Base-by-base conservation (phyloP, 2,113 vertebrate species). In the Heterotis niloticus region DNA sequence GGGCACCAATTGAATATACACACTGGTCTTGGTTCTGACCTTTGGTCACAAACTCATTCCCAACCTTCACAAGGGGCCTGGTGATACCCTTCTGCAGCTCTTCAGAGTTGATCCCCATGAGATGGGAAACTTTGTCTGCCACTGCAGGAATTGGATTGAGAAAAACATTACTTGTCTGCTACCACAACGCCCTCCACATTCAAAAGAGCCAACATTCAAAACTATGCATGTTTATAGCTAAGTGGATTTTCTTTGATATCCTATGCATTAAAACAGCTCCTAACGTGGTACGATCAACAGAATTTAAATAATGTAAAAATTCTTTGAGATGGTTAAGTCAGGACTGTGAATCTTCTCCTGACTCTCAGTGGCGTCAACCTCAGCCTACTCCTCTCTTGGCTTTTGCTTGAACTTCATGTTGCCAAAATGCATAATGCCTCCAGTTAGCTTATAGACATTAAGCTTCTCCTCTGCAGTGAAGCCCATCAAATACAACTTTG, bases 331-430 rank as follows among this genome's bases (percentile, higher is more conserved):
- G 34, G 7, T 44, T 44, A 44, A 44, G 34, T 44, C 34, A 44
- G 34, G 34, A 44, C 7, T 44, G 7, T 44, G 34, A 4, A 44
- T 44, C 34, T 44, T 7, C 7, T 44, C 34, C 79, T 0, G 29
- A 94, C 93, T 93, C 84, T 93, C 93, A 0, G 92, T 94, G 84
- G 91, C 91, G 0, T 94, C 93, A 0, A 93, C 91, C 69, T 94
- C 93, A 0, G 93, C 93, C 85, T 94, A 92, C 57, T 94, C 92
- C 82, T 96, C 92, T 64, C 93, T 85, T 51, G 92, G 83, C 82
- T 94, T 94, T 89, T 93, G 92, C 86, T 94, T 94, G 89, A 94
- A 94, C 83, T 90, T 94, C 92, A 94, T 93, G 86, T 94, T 94
- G 20, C 93, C 91, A 0, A 92, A 93, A 85, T 94, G 93, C 91